These are phyloP conservation scores for Drosophila paulistorum DNA, from an alignment of 1,140 invertebrate genomes.

Conservation along the genomic window DNA sequence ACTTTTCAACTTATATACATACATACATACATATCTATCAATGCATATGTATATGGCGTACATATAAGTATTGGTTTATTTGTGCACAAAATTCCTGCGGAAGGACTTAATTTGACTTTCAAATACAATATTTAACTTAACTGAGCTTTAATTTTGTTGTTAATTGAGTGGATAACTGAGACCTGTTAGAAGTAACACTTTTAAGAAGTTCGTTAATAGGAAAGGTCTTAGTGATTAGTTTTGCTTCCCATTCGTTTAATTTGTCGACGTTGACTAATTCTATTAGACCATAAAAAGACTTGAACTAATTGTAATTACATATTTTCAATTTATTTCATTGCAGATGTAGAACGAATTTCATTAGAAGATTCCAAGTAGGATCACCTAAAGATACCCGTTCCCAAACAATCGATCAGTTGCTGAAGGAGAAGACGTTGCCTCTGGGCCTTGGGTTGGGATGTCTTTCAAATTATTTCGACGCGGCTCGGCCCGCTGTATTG, in stretches of 20 bases:
- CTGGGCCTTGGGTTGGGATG: slow-evolving; percentile 49
- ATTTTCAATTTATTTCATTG: slow-evolving; percentile 2
- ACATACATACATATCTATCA: neutral
- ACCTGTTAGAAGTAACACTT: too few species aligned
- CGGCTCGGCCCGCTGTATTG: slow-evolving; percentile 80
- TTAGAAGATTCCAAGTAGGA: slow-evolving; percentile 6
- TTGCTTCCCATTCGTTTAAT: neutral
- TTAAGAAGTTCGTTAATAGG: too few species aligned
- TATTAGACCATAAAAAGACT: too few species aligned
- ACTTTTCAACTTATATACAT: slow-evolving; percentile 19
- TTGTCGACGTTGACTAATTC: too few species aligned
- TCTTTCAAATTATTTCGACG: slow-evolving; percentile 81
- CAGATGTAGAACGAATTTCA: slow-evolving; percentile 54
- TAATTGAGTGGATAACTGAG: too few species aligned
- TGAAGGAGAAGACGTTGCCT: slow-evolving; percentile 5
- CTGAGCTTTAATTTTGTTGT: neutral
- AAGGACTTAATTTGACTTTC: neutral
- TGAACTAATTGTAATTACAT: neutral
- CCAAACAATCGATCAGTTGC: neutral
- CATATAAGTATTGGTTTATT: neutral
- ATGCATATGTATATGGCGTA: neutral
- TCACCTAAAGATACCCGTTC: slow-evolving; percentile 6
- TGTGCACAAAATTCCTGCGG: neutral
- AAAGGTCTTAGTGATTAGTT: neutral
- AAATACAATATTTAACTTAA: neutral